Base-by-base conservation (phyloP, 1,140 invertebrate species). In the Micrasema longulum region DNA sequence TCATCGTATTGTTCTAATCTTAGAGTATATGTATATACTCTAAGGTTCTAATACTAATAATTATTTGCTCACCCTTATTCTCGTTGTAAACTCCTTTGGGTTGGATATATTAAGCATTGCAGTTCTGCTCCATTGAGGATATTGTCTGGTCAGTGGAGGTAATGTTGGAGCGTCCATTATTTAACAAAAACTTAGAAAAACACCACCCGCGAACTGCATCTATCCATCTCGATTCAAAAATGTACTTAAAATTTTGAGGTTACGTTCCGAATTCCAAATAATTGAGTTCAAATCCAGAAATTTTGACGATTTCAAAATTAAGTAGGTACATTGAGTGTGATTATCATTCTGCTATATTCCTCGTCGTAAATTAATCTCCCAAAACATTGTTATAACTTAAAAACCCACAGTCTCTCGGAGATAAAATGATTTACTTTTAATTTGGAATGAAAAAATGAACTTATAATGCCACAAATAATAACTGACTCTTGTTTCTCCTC, bases 91-190 rank as follows among this genome's bases (percentile, higher is more conserved):
- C 10, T 73, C 67, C 10, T 48, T 52, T 18, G 60, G 57, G 26
- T 64, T 72, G 23, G 72, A 55, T 63, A 68, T 23, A 43, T 43
- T 62, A 41, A 76, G 52, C 14, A 76, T 41, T 41, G 72, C 72
- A 10, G 75, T 76, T 26, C 75, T 63, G 48, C 75, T 74, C 75
- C 75, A 76, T 43, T 76, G 69, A 6, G 75, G 75, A 62, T 64
- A 76, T 69, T 76, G 75, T 35, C 73, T 72, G 23, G 75, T 72
- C 23, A 76, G 35, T 47, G 75, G 75, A 4, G 75, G 75, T 41
- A 76, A 50, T n/a, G 69, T 18, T 10, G 69, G 67, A 38, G 67
- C 72, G 16, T 52, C 67, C 66, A 69, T 69, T 50, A 53, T 69
- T 60, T 69, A 20, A 52, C 10, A 52, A 69, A 52, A 69, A 55